These are phyloP conservation scores for Sebastes matsubarae DNA, from an alignment of 2,797 vertebrate genomes.

Conservation along the genomic window DNA sequence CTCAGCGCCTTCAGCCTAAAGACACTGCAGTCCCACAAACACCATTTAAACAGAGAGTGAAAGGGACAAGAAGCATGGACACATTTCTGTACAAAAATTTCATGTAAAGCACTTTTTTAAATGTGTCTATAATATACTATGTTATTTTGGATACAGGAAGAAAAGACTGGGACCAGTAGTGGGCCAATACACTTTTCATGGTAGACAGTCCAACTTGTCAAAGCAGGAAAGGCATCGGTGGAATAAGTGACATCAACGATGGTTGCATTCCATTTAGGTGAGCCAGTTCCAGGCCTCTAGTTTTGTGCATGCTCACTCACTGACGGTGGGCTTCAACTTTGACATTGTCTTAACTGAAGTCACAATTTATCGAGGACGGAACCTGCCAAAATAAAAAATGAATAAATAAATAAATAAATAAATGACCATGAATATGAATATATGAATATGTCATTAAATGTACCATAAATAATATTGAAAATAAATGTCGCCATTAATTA, in stretches of 20 bases:
- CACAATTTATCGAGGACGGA: no score
- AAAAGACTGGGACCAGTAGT: background rate
- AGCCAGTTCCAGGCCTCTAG: background rate
- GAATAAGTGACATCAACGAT: no score
- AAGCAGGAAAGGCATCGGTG: background rate
- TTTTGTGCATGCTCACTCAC: background rate
- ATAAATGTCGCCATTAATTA: no score
- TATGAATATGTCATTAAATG: no score
- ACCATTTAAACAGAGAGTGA: conserved; percentile 48
- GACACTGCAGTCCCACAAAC: conserved; percentile 68
- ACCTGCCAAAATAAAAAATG: no score
- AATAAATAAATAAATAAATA: no score
- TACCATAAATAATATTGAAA: no score
- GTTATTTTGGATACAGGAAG: no score
- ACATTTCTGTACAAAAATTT: background rate
- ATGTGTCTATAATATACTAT: background rate
- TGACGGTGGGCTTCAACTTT: no score
- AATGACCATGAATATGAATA: no score
- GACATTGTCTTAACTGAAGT: no score
- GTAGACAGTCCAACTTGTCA: background rate
- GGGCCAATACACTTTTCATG: background rate
- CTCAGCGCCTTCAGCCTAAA: conserved; percentile 24
- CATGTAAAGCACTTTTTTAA: background rate
- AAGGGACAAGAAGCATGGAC: background rate
- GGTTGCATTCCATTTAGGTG: background rate